These are phyloP conservation scores for Oligia fasciuncula DNA, from an alignment of 2,888 invertebrate genomes.

Conservation along the genomic window DNA sequence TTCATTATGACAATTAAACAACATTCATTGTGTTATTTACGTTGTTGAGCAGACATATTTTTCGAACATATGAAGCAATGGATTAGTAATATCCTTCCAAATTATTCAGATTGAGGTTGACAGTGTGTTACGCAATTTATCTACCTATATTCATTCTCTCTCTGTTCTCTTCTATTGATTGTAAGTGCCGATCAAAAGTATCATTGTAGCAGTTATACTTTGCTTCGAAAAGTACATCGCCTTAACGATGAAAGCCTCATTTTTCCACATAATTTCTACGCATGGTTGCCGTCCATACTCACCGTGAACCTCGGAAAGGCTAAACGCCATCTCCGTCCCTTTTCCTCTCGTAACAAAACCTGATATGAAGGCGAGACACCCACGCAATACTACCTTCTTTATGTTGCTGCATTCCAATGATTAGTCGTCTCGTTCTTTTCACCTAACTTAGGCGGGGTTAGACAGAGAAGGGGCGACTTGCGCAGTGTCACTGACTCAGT, in stretches of 20 bases:
- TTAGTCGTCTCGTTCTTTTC: slow-evolving; percentile 76
- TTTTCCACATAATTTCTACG: slow-evolving; percentile 84
- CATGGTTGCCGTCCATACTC: slow-evolving; percentile 79
- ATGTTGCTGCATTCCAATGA: slow-evolving; percentile 83
- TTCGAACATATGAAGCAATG: too few species aligned
- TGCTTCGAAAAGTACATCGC: slow-evolving; percentile 61
- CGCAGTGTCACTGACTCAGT: slow-evolving; percentile 89
- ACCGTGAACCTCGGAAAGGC: slow-evolving; percentile 81
- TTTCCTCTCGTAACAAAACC: slow-evolving; percentile 69
- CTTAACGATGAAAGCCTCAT: slow-evolving; percentile 86
- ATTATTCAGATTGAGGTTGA: too few species aligned
- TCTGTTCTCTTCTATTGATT: background rate
- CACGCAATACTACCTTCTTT: slow-evolving; percentile 77
- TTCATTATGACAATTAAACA: too few species aligned
- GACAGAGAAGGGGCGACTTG: slow-evolving; percentile 80
- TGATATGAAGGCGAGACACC: slow-evolving; percentile 74
- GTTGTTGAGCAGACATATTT: too few species aligned
- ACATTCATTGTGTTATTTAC: too few species aligned
- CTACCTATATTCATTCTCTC: background rate
- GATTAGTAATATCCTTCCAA: too few species aligned
- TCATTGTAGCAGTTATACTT: background rate
- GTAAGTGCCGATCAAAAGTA: too few species aligned
- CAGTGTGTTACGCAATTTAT: too few species aligned
- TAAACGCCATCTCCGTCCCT: slow-evolving; percentile 72
- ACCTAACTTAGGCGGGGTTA: slow-evolving; percentile 55